A percentile compares a stretch with the other conserved stretches of the same genome.
These are phyloP conservation scores for Drosophila grimshawi DNA, from an alignment of 1,140 invertebrate species.

Conservation along the genomic window DNA sequence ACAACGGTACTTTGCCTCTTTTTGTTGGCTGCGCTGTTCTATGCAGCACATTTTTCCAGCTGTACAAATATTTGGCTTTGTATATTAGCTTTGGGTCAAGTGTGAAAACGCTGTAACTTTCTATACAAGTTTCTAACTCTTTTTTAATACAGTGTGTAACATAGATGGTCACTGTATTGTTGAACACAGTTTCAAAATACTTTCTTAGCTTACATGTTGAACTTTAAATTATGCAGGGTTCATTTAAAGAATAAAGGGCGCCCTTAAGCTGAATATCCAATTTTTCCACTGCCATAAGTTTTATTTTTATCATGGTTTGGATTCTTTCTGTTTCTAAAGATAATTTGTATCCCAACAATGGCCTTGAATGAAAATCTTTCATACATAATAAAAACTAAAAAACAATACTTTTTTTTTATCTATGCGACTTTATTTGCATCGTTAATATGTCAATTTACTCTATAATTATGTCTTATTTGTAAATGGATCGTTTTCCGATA, in stretches of 20 bases:
- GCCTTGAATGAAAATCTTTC: too few relatives aligned
- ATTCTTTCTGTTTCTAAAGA: too few relatives aligned
- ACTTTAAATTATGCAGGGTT: background rate
- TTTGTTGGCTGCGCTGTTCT: conserved; percentile 25
- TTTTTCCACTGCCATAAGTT: background rate
- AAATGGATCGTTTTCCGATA: too few relatives aligned
- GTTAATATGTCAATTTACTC: too few relatives aligned
- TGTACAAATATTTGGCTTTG: conserved; percentile 54
- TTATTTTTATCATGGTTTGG: too few relatives aligned
- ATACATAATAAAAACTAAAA: too few relatives aligned
- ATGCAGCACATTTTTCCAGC: conserved; percentile 40
- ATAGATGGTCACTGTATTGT: background rate
- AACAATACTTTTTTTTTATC: too few relatives aligned
- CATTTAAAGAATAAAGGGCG: too few relatives aligned
- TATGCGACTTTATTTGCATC: too few relatives aligned
- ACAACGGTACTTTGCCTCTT: conserved; percentile 44
- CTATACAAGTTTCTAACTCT: conserved; percentile 21
- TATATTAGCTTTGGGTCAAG: conserved; percentile 55
- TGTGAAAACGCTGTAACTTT: conserved; percentile 38
- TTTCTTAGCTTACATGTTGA: background rate
- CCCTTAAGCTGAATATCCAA: too few relatives aligned
- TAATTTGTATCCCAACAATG: too few relatives aligned
- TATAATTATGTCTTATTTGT: too few relatives aligned
- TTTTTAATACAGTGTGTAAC: background rate
- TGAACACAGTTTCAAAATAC: background rate